Evolutionary conservation across 2,888 invertebrate species (phyloP).

Genomic region (Trachelus iudaicus): DNA sequence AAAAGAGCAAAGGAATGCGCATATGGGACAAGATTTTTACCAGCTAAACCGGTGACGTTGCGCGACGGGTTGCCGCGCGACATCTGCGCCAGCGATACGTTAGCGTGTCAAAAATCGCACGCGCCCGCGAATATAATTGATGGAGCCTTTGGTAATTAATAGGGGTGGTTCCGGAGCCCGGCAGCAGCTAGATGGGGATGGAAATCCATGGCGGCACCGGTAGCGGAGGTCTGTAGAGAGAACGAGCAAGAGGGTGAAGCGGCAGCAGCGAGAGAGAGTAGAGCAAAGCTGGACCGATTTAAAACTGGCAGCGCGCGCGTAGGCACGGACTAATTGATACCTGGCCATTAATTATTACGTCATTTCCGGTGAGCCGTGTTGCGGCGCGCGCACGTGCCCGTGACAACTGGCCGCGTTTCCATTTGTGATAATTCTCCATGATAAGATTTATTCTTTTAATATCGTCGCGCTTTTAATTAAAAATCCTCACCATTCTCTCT

Average conservation of each 20-base stretch:
- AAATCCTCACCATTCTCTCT: conserved; percentile 21
- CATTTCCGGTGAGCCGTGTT: conserved; percentile 59
- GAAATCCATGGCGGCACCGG: neutral
- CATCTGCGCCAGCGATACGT: conserved; percentile 63
- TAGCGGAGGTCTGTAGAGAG: conserved; percentile 9
- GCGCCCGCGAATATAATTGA: conserved; percentile 56
- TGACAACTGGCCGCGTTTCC: conserved; percentile 45
- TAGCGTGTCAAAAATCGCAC: conserved; percentile 62
- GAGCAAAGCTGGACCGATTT: conserved; percentile 22
- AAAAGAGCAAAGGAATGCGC: neutral
- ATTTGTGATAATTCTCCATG: conserved; percentile 26
- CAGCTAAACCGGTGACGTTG: neutral
- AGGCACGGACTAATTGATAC: conserved; percentile 60
- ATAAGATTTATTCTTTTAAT: conserved; percentile 45
- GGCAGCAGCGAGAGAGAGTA: conserved; percentile 9
- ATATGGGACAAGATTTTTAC: conserved; percentile 35
- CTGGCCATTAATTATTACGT: conserved; percentile 64
- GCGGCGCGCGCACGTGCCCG: conserved; percentile 56
- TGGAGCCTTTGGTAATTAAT: conserved; percentile 63
- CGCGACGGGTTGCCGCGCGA: conserved; percentile 43
- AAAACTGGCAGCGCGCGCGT: conserved; percentile 35
- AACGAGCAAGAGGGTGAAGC: conserved; percentile 10
- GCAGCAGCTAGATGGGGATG: conserved; percentile 19
- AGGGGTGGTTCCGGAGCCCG: conserved; percentile 39
- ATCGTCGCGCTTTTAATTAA: conserved; percentile 35